Percentiles rank a stretch among this genome's conserved stretches.
phyloP scores from a whole-genome alignment of 2,797 vertebrate genomes.

The Chrysocyon brachyurus region DNA sequence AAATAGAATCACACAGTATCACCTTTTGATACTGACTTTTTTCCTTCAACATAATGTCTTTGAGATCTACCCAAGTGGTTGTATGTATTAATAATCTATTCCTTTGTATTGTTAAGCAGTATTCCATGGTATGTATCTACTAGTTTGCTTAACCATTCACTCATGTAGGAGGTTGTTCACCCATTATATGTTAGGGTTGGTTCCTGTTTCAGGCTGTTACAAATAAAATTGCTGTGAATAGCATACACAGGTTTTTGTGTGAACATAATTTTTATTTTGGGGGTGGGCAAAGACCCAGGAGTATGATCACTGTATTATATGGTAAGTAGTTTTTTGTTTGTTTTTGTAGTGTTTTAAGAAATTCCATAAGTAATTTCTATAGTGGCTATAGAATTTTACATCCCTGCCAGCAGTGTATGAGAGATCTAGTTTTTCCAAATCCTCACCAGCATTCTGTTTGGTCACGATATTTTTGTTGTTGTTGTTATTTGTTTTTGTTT shows the following conservation, averaged over 20 bases:
- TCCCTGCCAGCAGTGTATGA: neutral
- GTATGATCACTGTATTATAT: neutral
- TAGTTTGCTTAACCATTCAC: neutral
- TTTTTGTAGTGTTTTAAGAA: conserved; percentile 6
- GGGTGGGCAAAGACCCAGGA: neutral
- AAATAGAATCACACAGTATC: neutral
- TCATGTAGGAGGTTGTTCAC: neutral
- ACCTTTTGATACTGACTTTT: neutral
- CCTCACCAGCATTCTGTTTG: neutral
- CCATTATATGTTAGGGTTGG: neutral
- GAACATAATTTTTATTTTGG: neutral
- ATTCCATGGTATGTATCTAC: neutral
- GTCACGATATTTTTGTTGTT: neutral
- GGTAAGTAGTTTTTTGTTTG: neutral
- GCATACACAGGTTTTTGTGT: neutral
- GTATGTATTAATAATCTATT: neutral
- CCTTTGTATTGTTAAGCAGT: neutral
- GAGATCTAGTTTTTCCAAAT: neutral
- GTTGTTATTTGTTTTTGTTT: too few species aligned
- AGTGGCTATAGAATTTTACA: neutral
- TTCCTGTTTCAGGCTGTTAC: neutral
- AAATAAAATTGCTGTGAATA: neutral
- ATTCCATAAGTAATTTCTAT: neutral
- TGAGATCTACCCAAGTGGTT: neutral
- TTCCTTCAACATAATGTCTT: neutral